Conservation (phyloP, 2,888 invertebrate species). For the Orchesellides sinensis region DNA sequence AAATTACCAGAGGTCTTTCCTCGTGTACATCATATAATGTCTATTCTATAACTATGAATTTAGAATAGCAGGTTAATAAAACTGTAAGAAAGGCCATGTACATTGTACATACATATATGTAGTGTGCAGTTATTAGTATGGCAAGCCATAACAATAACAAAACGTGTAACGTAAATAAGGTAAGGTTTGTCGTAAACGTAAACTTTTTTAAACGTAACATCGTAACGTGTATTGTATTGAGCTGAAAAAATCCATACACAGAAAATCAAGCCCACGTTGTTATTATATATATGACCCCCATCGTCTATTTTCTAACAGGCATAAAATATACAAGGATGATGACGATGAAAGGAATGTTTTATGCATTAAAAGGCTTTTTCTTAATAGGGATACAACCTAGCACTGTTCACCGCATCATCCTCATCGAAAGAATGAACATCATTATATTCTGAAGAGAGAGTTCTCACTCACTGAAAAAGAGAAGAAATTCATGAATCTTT, state of each 20-base stretch:
- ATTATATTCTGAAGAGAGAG: constrained; percentile 48
- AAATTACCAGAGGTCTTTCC: background rate
- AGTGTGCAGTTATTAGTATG: background rate
- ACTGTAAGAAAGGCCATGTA: background rate
- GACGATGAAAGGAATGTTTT: constrained; percentile 61
- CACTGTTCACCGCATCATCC: background rate
- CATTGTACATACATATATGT: background rate
- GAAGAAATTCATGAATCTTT: constrained; percentile 29
- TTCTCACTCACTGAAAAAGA: constrained; percentile 23
- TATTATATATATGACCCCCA: background rate
- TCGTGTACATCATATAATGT: constrained; percentile 10
- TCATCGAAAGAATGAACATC: constrained; percentile 48
- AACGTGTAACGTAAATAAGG: constrained; percentile 20
- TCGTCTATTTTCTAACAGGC: background rate
- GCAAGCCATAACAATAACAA: background rate
- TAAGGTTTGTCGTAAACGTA: constrained; percentile 19
- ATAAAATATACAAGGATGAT: background rate
- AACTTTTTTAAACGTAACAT: constrained; percentile 6
- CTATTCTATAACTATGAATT: background rate
- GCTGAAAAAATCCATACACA: constrained; percentile 6
- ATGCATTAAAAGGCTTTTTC: constrained; percentile 35
- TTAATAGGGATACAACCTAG: constrained; percentile 21
- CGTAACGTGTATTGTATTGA: constrained; percentile 6
- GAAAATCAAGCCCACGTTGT: background rate
- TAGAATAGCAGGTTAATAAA: background rate